phyloP scores from a whole-genome alignment of 2,888 invertebrate species.

The Drosophila melanosoma region DNA sequence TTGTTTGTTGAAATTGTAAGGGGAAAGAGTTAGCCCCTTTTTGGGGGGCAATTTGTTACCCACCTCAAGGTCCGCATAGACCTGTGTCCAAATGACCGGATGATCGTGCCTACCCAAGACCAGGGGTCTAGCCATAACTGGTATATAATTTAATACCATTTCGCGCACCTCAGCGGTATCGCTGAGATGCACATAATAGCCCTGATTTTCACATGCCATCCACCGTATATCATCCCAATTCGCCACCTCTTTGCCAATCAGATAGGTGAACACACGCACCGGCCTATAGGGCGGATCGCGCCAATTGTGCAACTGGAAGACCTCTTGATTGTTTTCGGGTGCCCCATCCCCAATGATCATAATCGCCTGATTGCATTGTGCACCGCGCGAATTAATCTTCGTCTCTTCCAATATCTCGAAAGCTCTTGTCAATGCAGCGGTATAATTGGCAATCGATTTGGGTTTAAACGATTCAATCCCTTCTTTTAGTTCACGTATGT shows the following conservation, averaged over 20 bases:
- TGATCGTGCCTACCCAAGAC: constrained; percentile 93
- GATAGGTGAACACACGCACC: constrained; percentile 98
- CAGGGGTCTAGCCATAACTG: constrained; percentile 97
- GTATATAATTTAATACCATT: constrained; percentile 97
- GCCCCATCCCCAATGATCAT: constrained; percentile 99
- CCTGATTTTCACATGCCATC: constrained; percentile 99
- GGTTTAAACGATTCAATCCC: constrained; percentile 92
- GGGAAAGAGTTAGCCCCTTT: constrained; percentile 13
- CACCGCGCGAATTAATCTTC: constrained; percentile 88
- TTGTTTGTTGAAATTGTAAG: neutral
- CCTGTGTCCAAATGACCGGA: constrained; percentile 98
- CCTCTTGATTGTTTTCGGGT: constrained; percentile 96
- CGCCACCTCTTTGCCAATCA: constrained; percentile 97
- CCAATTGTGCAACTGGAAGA: constrained; percentile 97
- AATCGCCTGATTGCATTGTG: constrained; percentile 96
- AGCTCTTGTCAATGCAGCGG: constrained; percentile 93
- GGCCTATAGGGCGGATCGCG: constrained; percentile 90
- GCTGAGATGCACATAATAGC: constrained; percentile 97
- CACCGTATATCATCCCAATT: constrained; percentile 97
- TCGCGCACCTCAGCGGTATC: constrained; percentile 99
- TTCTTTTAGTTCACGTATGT: constrained; percentile 92
- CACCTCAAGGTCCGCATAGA: constrained; percentile 96
- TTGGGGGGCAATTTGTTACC: constrained; percentile 74
- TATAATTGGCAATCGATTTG: constrained; percentile 96
- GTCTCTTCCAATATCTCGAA: constrained; percentile 93